Base-by-base conservation (phyloP, 2,888 invertebrate genomes). In the Xanthostigma xanthostigma region DNA sequence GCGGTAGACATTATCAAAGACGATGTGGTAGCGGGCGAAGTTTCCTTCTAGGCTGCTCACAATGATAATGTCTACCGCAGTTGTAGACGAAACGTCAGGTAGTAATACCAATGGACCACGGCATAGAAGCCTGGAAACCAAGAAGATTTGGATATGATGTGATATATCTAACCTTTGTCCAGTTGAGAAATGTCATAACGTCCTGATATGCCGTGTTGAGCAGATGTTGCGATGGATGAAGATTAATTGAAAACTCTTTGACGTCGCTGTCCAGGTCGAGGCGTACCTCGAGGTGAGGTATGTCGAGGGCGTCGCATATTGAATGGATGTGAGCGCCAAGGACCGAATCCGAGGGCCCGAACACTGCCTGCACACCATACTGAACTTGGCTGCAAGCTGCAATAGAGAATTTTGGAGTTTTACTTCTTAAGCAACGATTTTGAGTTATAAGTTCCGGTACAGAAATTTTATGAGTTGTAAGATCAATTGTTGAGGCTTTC, bases 281-380 rank as follows among this genome's bases (percentile, higher is more conserved):
- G 53, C 81, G 72, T 48, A 81, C 76, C 64, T 85, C 84, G 55
- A 88, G 68, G 66, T 86, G 84, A 40, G 87, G 87, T 58, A 88
- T 81, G 64, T 86, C 85, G 53, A 86, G 69, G 13, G 84, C 81
- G 63, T 85, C 84, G 63, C 86, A 86, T 58, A 87, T 80, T 45
- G 85, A 84, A 63, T 86, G 84, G 38, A 87, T 79, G 65, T 88
- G 85, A 42, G 76, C 72, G 33, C 84, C 80, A 46, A 85, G 68
- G 45, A 78, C 66, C n/a, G 79, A 76, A 60, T 84, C 81, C 12
- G 81, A 78, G n/a, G 86, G 85, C 34, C 86, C 86, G 62, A 87
- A 85, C 49, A 88, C 73, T 8, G 84, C 85, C 53, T 80, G 79
- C 13, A 83, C 79, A 5, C 86, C 86, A 50, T 72, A 69, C 53